Conservation (phyloP, 23 tunicate genomes). For the Phallusia fumigata region DNA sequence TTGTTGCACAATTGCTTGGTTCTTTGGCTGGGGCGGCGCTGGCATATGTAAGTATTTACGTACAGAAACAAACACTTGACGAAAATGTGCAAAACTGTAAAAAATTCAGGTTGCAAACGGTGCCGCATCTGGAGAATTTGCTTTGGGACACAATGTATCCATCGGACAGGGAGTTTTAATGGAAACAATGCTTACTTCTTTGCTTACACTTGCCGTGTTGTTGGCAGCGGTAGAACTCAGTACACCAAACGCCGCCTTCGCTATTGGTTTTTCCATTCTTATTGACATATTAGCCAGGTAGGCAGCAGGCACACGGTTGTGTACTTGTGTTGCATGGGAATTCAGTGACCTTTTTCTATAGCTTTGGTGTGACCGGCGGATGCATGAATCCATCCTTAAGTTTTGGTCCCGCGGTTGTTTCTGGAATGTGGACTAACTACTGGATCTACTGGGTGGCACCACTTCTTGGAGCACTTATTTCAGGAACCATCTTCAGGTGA, state of each 20-base stretch:
- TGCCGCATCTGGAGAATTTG: constrained; percentile 49
- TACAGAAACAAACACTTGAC: neutral
- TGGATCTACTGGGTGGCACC: constrained; percentile 93
- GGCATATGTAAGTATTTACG: constrained; percentile 44
- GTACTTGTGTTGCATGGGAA: no score
- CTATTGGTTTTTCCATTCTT: constrained; percentile 79
- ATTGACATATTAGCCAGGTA: constrained; percentile 81
- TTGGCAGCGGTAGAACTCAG: constrained; percentile 75
- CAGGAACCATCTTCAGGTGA: constrained; percentile 58
- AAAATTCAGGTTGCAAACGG: constrained; percentile 25
- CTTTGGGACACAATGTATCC: constrained; percentile 41
- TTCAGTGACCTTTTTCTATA: neutral
- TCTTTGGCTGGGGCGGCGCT: constrained; percentile 71
- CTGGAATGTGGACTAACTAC: constrained; percentile 71
- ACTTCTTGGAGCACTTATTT: constrained; percentile 47
- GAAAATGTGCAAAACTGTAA: neutral
- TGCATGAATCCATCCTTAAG: constrained; percentile 89
- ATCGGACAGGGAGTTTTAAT: constrained; percentile 58
- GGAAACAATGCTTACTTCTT: constrained; percentile 60
- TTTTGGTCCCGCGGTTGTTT: constrained; percentile 83
- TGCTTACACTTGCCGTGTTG: constrained; percentile 62
- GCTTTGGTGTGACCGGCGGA: constrained; percentile 61
- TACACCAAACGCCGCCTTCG: constrained; percentile 69
- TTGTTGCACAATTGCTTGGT: constrained; percentile 66
- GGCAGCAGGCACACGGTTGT: neutral